These are phyloP conservation scores for Moxostoma hubbsi DNA, from an alignment of 2,797 vertebrate species.

Conservation along the genomic window DNA sequence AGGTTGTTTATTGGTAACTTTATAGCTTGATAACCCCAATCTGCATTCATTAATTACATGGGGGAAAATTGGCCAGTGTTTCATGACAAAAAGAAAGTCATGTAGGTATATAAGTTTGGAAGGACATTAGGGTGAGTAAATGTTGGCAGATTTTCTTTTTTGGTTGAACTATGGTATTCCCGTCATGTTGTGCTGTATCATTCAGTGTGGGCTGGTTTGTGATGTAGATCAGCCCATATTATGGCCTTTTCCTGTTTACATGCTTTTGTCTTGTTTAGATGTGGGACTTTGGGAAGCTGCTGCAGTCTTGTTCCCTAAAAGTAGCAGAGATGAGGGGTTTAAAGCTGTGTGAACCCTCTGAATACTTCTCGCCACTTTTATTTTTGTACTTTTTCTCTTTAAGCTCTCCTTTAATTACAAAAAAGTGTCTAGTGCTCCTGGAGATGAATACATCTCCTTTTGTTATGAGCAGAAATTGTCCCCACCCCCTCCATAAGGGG, in stretches of 20 bases:
- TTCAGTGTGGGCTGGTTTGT: not conserved
- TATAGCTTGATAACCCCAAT: not conserved
- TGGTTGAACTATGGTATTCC: not conserved
- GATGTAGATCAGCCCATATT: not conserved
- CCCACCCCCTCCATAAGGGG: conserved; percentile 60
- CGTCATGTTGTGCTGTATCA: conserved; percentile 4
- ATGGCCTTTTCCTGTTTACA: conserved; percentile 31
- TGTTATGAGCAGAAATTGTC: conserved; percentile 71
- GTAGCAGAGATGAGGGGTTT: not conserved
- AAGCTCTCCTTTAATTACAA: conserved; percentile 56
- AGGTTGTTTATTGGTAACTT: not conserved
- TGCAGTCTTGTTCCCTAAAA: conserved; percentile 15
- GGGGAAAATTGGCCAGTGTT: not conserved
- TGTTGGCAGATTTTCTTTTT: not conserved
- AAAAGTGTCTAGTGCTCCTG: conserved; percentile 58
- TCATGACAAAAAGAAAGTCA: not conserved
- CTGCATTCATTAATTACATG: not conserved
- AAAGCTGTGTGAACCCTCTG: conserved; percentile 21
- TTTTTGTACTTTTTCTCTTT: conserved; percentile 38
- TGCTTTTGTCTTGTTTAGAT: conserved; percentile 12
- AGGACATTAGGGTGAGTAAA: not conserved
- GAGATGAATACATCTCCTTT: conserved; percentile 66
- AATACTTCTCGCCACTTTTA: conserved; percentile 40
- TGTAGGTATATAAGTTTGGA: not conserved
- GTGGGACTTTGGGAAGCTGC: conserved; percentile 13